Evolutionary conservation across 2,797 vertebrate species (phyloP).

Genomic region (Netta rufina): DNA sequence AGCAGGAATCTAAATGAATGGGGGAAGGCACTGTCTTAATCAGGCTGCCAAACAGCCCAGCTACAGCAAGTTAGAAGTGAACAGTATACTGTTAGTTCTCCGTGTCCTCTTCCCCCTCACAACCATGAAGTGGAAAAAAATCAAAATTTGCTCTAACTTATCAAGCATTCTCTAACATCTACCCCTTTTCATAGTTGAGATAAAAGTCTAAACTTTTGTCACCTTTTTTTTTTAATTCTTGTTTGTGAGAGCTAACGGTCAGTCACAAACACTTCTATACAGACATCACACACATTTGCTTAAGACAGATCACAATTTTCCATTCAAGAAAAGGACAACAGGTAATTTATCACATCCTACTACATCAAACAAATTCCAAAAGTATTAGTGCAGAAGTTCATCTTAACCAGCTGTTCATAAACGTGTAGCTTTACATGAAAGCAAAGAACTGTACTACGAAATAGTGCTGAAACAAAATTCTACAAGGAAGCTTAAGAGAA

Average conservation of each 20-base stretch:
- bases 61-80: background rate
- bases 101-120: background rate
- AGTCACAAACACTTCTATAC: background rate
- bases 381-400: background rate
- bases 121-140: background rate
- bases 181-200: background rate
- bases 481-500: background rate
- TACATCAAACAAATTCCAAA: conserved; percentile 4
- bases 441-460: background rate
- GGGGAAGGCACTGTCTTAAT: background rate
- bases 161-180: background rate
- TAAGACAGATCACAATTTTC: background rate
- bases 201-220: background rate
- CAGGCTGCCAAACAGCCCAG: background rate
- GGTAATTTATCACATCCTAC: background rate
- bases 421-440: background rate
- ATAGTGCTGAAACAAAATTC: conserved; percentile 8
- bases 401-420: background rate
- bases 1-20: background rate
- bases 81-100: background rate
- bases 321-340: background rate
- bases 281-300: background rate
- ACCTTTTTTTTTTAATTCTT: background rate
- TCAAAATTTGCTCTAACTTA: background rate
- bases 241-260: background rate